phyloP scores from a whole-genome alignment of 1,140 invertebrate genomes.

The Drosophila burlai region DNA sequence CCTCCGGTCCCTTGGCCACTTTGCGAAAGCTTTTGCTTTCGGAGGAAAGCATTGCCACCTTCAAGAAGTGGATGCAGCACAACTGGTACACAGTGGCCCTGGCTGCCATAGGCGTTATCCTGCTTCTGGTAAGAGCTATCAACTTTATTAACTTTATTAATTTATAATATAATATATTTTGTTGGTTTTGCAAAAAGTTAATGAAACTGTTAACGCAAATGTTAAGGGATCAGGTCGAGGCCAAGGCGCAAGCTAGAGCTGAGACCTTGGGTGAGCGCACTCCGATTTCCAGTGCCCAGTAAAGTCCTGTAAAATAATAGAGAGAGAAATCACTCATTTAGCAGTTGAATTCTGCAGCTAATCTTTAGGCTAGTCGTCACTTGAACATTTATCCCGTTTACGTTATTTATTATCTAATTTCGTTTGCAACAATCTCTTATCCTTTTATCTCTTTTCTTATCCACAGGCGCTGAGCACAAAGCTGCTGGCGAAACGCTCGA shows the following conservation, averaged over 20 bases:
- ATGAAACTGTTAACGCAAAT: slow-evolving; percentile 74
- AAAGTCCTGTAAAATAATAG: slow-evolving; percentile 33
- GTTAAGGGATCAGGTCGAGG: slow-evolving; percentile 79
- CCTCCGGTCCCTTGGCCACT: slow-evolving; percentile 96
- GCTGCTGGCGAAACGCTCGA: slow-evolving; percentile 90
- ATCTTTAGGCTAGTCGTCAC: slow-evolving; percentile 23
- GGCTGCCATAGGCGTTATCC: slow-evolving; percentile 90
- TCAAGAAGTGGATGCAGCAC: slow-evolving; percentile 93
- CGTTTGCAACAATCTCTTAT: slow-evolving; percentile 11
- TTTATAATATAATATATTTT: slow-evolving; percentile 12
- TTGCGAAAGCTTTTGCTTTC: slow-evolving; percentile 94
- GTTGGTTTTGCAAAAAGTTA: slow-evolving; percentile 57
- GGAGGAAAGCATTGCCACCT: slow-evolving; percentile 94
- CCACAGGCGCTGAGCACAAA: slow-evolving; percentile 91
- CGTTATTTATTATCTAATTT: background rate
- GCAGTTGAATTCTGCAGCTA: slow-evolving; percentile 37
- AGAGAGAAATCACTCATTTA: slow-evolving; percentile 22
- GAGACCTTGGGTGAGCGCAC: slow-evolving; percentile 58
- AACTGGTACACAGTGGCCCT: slow-evolving; percentile 94
- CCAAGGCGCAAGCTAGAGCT: slow-evolving; percentile 51
- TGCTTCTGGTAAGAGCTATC: slow-evolving; percentile 90
- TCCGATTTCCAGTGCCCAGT: slow-evolving; percentile 24
- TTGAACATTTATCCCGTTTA: background rate
- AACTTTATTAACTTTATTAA: too few species aligned
- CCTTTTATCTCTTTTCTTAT: too few species aligned